Evolutionary conservation across 1,140 invertebrate genomes (phyloP), one percentile per base, ranked within the genome.

Genomic region (Helicoverpa zea): DNA sequence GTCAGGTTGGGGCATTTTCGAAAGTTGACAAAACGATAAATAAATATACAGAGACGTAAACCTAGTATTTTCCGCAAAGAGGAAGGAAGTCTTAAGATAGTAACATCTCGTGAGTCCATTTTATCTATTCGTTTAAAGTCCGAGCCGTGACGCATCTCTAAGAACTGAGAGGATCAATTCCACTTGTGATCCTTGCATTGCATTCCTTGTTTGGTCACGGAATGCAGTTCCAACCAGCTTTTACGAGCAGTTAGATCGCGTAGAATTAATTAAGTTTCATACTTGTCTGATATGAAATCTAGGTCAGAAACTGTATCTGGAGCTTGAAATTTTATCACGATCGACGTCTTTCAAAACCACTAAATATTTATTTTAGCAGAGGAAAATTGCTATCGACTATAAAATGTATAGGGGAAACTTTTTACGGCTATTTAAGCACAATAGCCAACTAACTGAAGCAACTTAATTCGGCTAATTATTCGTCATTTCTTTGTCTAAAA

Each of bases 261-360:
- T 68, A 49, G 43, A 7, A 43, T 68, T 68, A 66, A 66, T 66
- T 18, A 68, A 68, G 43, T 68, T 68, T 68, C 64, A 49, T 49
- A 68, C 64, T 18, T 18, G 43, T 49, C 64, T 68, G 64, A 68
- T 68, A 68, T 51, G 64, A 68, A 68, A 68, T 49, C 64, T 68
- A 49, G 64, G 64, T 68, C 64, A 49, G 64, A 68, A 68, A 68
- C 43, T 68, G 64, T 68, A 68, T 68, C 64, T 49, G 64, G 43
- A 49, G 64, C 64, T 68, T 68, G 43, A 68, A 68, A 12, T 49
- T 66, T 68, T 23, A 61, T 29, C 35, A 29, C 23, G 58, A 23
- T 61, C 23, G 12, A 61, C 58, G 30, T 68, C 30, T 16, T 12
- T 66, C 64, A 49, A 68, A 66, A 68, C 16, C 35, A 7, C 43